phyloP scores from a whole-genome alignment of 2,888 invertebrate species.

The Stegana nigrithorax region DNA sequence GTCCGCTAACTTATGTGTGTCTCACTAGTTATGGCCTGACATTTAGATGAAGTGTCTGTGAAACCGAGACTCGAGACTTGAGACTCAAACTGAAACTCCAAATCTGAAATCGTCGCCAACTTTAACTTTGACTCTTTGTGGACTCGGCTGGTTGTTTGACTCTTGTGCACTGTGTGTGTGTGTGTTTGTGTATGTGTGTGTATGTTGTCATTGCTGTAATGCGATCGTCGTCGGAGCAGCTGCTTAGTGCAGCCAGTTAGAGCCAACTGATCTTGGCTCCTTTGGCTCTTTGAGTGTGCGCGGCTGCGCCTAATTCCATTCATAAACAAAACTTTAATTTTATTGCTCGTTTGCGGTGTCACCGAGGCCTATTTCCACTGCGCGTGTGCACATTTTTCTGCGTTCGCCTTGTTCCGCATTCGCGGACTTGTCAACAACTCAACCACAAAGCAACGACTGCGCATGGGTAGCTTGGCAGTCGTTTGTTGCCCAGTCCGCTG shows the following conservation, averaged over 20 bases:
- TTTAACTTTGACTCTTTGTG: slow-evolving; percentile 36
- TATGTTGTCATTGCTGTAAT: slow-evolving; percentile 38
- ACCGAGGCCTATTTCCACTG: slow-evolving; percentile 25
- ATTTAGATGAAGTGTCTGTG: slow-evolving; percentile 67
- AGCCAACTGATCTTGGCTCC: slow-evolving; percentile 8
- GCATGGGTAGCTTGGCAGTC: too few relatives aligned
- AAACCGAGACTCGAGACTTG: slow-evolving; percentile 54
- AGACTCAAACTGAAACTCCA: not conserved
- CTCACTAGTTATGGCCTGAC: slow-evolving; percentile 65
- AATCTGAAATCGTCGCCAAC: too few relatives aligned
- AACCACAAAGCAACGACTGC: too few relatives aligned
- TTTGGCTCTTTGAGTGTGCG: not conserved
- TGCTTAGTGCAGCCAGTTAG: not conserved
- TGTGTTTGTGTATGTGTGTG: slow-evolving; percentile 32
- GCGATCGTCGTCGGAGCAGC: not conserved
- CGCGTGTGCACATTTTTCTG: slow-evolving; percentile 36
- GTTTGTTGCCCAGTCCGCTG: too few relatives aligned
- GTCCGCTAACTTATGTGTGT: slow-evolving; percentile 34
- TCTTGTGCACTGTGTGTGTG: slow-evolving; percentile 25
- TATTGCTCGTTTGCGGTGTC: slow-evolving; percentile 49
- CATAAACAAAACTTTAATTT: slow-evolving; percentile 66
- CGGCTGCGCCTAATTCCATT: slow-evolving; percentile 56
- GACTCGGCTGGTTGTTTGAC: slow-evolving; percentile 45
- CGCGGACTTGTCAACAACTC: slow-evolving; percentile 16
- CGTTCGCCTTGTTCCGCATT: slow-evolving; percentile 29